These are phyloP conservation scores for Trachelus troglodyta DNA, from an alignment of 2,888 invertebrate species.

Conservation along the genomic window DNA sequence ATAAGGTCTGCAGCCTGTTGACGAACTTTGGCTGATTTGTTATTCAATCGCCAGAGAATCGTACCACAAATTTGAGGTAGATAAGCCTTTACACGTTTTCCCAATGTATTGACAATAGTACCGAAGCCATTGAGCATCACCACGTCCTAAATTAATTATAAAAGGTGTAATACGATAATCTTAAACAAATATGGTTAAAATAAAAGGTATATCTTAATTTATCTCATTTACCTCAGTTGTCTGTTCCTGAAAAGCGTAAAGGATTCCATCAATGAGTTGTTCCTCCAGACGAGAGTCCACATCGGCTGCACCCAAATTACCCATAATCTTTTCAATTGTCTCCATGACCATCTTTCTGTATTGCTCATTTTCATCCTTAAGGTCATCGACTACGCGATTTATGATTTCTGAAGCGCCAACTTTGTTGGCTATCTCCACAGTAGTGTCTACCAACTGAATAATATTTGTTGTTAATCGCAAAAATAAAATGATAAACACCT, in stretches of 20 bases:
- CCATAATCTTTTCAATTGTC: slow-evolving; percentile 98
- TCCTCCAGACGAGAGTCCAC: slow-evolving; percentile 98
- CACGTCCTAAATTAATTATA: slow-evolving; percentile 78
- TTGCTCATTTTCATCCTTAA: slow-evolving; percentile 99
- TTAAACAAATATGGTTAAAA: slow-evolving; percentile 1
- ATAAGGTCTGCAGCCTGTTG: slow-evolving; percentile 99
- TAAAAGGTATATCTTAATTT: slow-evolving; percentile 4
- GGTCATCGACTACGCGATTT: slow-evolving; percentile 96
- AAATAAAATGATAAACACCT: slow-evolving; percentile 6
- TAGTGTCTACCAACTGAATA: slow-evolving; percentile 91
- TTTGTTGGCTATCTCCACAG: slow-evolving; percentile 99
- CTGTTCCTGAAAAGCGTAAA: slow-evolving; percentile 99
- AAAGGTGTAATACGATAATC: slow-evolving; percentile 6
- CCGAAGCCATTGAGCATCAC: slow-evolving; percentile 99
- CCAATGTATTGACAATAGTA: slow-evolving; percentile 97
- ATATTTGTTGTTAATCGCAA: slow-evolving; percentile 2
- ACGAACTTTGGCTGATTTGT: slow-evolving; percentile 98
- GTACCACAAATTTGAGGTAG: slow-evolving; percentile 99
- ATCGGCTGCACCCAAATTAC: slow-evolving; percentile 96
- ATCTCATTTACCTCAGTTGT: slow-evolving; percentile 84
- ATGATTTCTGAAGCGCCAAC: slow-evolving; percentile 99
- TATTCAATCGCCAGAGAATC: slow-evolving; percentile 98
- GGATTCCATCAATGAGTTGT: slow-evolving; percentile 98
- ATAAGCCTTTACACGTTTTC: slow-evolving; percentile 98
- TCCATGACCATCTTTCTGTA: slow-evolving; percentile 99